These are phyloP conservation scores for Drosophila nebulosa DNA, from an alignment of 1,140 invertebrate genomes.

Conservation along the genomic window DNA sequence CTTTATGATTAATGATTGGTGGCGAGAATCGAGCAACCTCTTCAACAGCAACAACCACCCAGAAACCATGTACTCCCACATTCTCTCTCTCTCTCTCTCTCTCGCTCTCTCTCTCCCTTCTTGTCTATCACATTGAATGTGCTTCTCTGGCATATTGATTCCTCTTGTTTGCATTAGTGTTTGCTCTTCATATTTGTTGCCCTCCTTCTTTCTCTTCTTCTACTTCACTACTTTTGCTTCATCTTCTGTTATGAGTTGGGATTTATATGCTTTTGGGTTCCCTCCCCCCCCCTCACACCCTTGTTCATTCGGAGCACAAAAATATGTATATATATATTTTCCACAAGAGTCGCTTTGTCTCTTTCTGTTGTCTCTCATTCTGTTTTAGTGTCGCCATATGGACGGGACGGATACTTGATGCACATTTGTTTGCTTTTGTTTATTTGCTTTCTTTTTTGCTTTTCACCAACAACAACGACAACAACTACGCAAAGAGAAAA, in stretches of 20 bases:
- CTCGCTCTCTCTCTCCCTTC: background rate
- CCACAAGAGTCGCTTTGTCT: slow-evolving; percentile 28
- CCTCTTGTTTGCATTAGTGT: slow-evolving; percentile 62
- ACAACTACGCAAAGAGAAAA: background rate
- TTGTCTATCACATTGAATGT: slow-evolving; percentile 25
- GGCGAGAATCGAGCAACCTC: slow-evolving; percentile 38
- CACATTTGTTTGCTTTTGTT: slow-evolving; percentile 65
- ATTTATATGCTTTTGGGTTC: slow-evolving; percentile 49
- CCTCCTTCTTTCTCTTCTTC: background rate
- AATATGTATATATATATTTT: background rate
- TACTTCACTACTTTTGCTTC: background rate
- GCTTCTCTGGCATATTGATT: slow-evolving; percentile 54
- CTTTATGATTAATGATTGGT: slow-evolving; percentile 70
- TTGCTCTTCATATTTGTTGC: slow-evolving; percentile 61
- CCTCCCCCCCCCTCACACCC: too few species aligned
- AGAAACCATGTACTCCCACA: background rate
- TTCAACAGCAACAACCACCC: slow-evolving; percentile 8
- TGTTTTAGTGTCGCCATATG: slow-evolving; percentile 49
- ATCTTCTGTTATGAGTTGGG: slow-evolving; percentile 41
- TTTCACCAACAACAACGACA: background rate
- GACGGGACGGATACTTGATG: slow-evolving; percentile 49
- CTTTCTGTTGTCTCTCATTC: slow-evolving; percentile 9
- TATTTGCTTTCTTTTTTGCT: slow-evolving; percentile 46
- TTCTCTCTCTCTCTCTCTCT: background rate
- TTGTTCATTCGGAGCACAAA: too few species aligned